Conservation (phyloP, 1,140 invertebrate genomes). For the Pseudobourletiella spinata region DNA sequence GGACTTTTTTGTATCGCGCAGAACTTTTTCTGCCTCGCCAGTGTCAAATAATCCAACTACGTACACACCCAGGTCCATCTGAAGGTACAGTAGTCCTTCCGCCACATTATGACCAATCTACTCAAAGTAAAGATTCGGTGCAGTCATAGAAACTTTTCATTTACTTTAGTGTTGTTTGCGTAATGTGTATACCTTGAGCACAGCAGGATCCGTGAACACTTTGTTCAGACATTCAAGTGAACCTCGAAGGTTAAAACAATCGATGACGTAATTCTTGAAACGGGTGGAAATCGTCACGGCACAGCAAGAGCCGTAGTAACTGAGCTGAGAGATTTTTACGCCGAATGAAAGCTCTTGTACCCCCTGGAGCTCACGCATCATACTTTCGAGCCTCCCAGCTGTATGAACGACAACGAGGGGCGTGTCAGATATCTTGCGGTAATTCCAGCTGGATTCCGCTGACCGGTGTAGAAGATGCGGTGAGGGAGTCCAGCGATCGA, state of each 20-base stretch:
- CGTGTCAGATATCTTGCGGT: slow-evolving; percentile 50
- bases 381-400: slow-evolving; percentile 50
- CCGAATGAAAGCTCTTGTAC: slow-evolving; percentile 72
- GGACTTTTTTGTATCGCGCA: slow-evolving; percentile 60
- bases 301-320: slow-evolving; percentile 78
- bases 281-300: slow-evolving; percentile 87
- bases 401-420: slow-evolving; percentile 59
- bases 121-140: no score
- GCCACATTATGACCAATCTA: slow-evolving; percentile 90
- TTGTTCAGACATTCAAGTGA: slow-evolving; percentile 78
- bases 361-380: slow-evolving; percentile 56
- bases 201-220: slow-evolving; percentile 79
- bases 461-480: slow-evolving; percentile 45
- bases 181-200: slow-evolving; percentile 92
- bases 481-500: slow-evolving; percentile 58
- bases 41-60: slow-evolving; percentile 91
- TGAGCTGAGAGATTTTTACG: slow-evolving; percentile 69
- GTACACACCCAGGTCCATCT: slow-evolving; percentile 89
- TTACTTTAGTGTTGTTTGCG: no score
- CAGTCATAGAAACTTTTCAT: no score
- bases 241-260: slow-evolving; percentile 69
- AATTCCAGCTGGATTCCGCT: background rate
- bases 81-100: slow-evolving; percentile 83
- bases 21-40: slow-evolving; percentile 15
- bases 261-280: slow-evolving; percentile 79